Base-by-base conservation (phyloP, 1,140 invertebrate genomes). In the Bathynomus jamesi region DNA sequence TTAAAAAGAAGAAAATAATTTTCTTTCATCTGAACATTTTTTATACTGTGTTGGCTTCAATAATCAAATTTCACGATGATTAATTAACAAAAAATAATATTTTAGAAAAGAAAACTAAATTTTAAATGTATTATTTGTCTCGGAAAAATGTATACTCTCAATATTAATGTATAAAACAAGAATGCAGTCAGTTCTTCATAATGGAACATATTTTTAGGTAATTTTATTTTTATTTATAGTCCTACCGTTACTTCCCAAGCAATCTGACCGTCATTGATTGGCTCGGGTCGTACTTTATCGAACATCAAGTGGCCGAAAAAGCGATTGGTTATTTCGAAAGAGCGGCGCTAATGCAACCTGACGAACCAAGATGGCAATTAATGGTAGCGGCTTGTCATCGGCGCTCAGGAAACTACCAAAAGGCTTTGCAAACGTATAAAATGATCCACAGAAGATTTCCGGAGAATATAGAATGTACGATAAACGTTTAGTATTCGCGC, bases 261-360 rank as follows among this genome's bases (percentile, higher is more conserved):
- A 92, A 93, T 83, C 88, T 96, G 61, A 87, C 89, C 69, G 92
- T 94, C 0, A 91, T 97, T 70, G 91, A 95, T 80, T 97, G 94
- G 88, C 85, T 98, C 28, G 93, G 91, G 61, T 91, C 91, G 0
- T 95, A 96, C 81, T 95, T 93, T 79, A 90, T 96, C 69, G 91
- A 95, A 78, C 71, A 72, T 30, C 74, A 77, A 60, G 75, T 78
- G 17, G 74, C 91, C 53, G 95, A 97, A 81, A 95, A 95, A 83
- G 93, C 95, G 4, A 86, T 96, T 53, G 85, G 84, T 27, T 96
- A 92, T 82, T 96, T 96, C 81, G 90, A 95, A 82, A 88, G 89
- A 80, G 94, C 94, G 0, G 87, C 92, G 5, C 84, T 93, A n/a
- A 88, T 95, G 78, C 90, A 94, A 82, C 93, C 93, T 0, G 88